Evolutionary conservation across 2,797 vertebrate species (phyloP), one percentile per base, ranked within the genome.

Genomic region (Sebastolobus alascanus): DNA sequence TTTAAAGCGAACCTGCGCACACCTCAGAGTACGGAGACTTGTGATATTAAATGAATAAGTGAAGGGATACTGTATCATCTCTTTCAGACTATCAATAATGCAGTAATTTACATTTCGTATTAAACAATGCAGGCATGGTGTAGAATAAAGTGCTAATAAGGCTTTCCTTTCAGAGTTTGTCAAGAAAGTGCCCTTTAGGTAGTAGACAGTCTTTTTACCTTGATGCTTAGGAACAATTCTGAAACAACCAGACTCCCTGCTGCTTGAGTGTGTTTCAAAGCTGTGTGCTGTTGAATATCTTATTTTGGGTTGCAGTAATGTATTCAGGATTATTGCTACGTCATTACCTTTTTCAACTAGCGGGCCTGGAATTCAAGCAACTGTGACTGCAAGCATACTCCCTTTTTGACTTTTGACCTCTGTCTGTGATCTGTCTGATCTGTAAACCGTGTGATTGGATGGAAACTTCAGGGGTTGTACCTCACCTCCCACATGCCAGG

Each of bases 1-100:
- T 93, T 92, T 79, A 92, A 66, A 68, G 46, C 58, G 66, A 86
- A 86, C 77, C 78, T 85, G 79, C 33, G 54, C 69, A 87, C 65
- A 86, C 84, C 80, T 77, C 46, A 75, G 61, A 77, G 71, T 43
- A 40, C 60, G 67, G 50, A 46, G 76, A 68, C 65, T 75, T 61
- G 63, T 69, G 70, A 79, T 80, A 63, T 46, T 59, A 87, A 83
- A 77, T 86, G 67, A 84, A 86, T 82, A 80, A 37, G 52, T 65
- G 27, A 29, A 84, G 40, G 77, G 78, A 80, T 56, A 85, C 22
- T 61, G 43, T 77, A 83, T 84, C 55, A 50, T 69, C 18, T 73
- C 61, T 70, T 81, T 77, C 60, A 82, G 66, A 73, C 16, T 65
- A 68, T 85, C 13, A 82, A 82, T 87, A 77, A 84, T 85, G 67